Percentiles rank a stretch among this genome's conserved stretches.
Conservation (phyloP, 2,113 vertebrate species). For the Bufo gargarizans region DNA sequence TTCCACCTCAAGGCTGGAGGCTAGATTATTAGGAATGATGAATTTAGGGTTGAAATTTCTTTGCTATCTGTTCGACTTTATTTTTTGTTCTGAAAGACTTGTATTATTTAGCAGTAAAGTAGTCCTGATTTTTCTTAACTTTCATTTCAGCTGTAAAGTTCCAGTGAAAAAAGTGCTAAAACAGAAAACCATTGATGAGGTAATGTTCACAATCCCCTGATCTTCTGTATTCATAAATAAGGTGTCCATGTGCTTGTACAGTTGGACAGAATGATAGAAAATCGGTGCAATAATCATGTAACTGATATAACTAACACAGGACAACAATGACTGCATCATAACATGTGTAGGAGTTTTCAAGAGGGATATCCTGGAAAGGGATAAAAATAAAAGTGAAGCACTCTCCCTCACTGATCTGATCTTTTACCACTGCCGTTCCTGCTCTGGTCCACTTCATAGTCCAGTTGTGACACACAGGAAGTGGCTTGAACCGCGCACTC, state of each 20-base stretch:
- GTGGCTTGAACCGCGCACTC: too few species aligned
- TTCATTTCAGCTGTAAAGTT: constrained; percentile 80
- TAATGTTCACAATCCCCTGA: constrained; percentile 57
- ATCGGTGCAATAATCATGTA: not conserved
- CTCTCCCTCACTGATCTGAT: too few species aligned
- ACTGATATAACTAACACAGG: not conserved
- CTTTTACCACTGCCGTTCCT: too few species aligned
- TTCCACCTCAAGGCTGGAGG: too few species aligned
- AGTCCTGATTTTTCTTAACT: not conserved
- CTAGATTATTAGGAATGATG: too few species aligned
- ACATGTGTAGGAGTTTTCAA: too few species aligned
- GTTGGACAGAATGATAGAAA: not conserved
- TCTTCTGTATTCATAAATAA: not conserved
- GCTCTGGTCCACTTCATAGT: too few species aligned
- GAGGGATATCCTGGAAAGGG: too few species aligned
- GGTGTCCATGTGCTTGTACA: too few species aligned
- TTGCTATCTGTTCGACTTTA: not conserved
- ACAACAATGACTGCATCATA: not conserved
- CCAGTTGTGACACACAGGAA: too few species aligned
- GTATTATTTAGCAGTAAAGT: not conserved
- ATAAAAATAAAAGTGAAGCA: too few species aligned
- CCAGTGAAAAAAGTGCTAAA: constrained; percentile 78
- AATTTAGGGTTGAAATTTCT: too few species aligned
- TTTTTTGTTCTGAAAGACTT: not conserved
- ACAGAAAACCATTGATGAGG: constrained; percentile 80